Evolutionary conservation across 2,113 vertebrate genomes (phyloP), one percentile per base, ranked within the genome.

Genomic region (Amphilophus citrinellus): DNA sequence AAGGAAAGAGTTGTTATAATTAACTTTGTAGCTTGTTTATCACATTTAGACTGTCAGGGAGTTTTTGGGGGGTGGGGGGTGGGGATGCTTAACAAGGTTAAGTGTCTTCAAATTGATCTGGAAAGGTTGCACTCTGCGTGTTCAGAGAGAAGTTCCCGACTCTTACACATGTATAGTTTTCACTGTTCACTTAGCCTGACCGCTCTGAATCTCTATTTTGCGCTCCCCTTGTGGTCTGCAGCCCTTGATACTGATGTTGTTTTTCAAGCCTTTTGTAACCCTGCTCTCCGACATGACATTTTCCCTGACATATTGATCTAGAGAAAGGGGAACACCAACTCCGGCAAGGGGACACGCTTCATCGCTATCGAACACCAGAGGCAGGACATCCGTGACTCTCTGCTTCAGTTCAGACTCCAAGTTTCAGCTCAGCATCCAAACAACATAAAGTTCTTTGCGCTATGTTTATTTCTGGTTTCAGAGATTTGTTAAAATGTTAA

Each of bases 221-320:
- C 15, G 6, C 79, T 79, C 84, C 50, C 77, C 77, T 88, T 84
- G 77, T 88, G 81, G 77, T 83, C 88, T 65, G 77, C 87, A 88
- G 81, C 83, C 17, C 82, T 86, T 61, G 71, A 85, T 93, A 89
- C 82, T 89, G 78, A 86, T 92, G 94, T 94, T 94, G 87, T 93
- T 95, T 91, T 94, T 87, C 84, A 71, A 80, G 86, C 85, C 77
- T 93, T 90, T 88, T 88, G 88, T 94, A 92, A 90, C 90, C 87
- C 89, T 79, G 85, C 87, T 86, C 91, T 90, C 89, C 91, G 91
- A 93, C 92, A 88, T 94, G 93, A 93, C 94, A 95, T 94, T 95
- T 94, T 93, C 93, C 87, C 27, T 95, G 93, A 94, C 92, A 89
- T 94, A 95, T 96, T 76, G 95, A 95, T 95, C 86, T 10, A 9